These are phyloP conservation scores for Invenusta paracnida DNA, from an alignment of 2,888 invertebrate genomes.

Conservation along the genomic window DNA sequence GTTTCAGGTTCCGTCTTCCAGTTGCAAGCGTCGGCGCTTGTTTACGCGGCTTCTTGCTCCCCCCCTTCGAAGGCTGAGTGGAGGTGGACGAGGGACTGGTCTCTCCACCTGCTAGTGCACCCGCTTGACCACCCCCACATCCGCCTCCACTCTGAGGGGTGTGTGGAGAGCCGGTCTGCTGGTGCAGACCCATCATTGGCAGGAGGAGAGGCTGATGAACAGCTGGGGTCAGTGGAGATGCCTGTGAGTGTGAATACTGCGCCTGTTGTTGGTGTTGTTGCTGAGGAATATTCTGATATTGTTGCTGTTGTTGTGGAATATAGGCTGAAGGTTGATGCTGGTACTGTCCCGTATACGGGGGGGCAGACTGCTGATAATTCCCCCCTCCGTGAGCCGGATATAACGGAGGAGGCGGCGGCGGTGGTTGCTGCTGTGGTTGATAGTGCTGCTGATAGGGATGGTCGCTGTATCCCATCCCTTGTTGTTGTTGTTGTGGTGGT, in stretches of 20 bases:
- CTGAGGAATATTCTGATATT: not conserved
- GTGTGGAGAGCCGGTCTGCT: not conserved
- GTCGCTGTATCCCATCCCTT: not conserved
- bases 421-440: not conserved
- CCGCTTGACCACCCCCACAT: not conserved
- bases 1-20: conserved; percentile 36
- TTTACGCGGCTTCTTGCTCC: conserved; percentile 10
- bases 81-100: not conserved
- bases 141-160: not conserved
- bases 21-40: conserved; percentile 39
- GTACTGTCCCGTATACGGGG: too few species aligned
- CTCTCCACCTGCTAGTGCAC: not conserved
- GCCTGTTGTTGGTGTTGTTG: not conserved
- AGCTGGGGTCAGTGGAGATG: not conserved
- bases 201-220: not conserved
- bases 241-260: not conserved
- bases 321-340: not conserved
- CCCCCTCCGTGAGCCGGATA: not conserved
- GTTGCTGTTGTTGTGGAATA: not conserved
- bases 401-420: not conserved
- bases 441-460: not conserved
- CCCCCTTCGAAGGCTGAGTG: not conserved
- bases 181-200: not conserved
- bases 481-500: not conserved
- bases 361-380: not conserved